Conservation (phyloP, 2,888 invertebrate genomes). For the Drosophila neoperkinsi region DNA sequence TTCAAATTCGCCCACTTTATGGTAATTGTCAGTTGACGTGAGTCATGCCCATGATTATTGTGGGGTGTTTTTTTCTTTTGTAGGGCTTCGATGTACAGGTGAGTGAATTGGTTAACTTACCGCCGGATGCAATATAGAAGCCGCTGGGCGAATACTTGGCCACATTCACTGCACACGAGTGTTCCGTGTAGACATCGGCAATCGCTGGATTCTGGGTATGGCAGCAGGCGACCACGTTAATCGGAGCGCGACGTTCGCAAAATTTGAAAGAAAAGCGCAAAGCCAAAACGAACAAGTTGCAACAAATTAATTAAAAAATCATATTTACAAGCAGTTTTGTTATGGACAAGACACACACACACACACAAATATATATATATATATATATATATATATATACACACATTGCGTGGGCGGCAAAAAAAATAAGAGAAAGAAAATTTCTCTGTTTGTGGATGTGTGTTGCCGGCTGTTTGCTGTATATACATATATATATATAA, state of each 20-base stretch:
- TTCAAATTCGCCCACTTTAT: constrained; percentile 3
- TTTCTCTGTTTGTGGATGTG: constrained; percentile 16
- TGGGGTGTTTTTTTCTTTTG: neutral
- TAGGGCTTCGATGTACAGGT: constrained; percentile 35
- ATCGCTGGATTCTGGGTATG: constrained; percentile 92
- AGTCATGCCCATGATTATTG: constrained; percentile 33
- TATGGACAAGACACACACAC: constrained; percentile 13
- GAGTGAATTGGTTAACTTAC: constrained; percentile 86
- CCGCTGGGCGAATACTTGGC: constrained; percentile 99
- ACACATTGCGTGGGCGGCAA: constrained; percentile 60
- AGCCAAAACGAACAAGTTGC: constrained; percentile 27
- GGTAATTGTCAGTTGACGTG: constrained; percentile 32
- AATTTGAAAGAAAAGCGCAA: constrained; percentile 22
- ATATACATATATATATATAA: constrained; percentile 39
- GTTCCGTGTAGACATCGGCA: constrained; percentile 98
- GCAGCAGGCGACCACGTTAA: constrained; percentile 37
- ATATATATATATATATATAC: constrained; percentile 35
- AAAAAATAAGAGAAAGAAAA: constrained; percentile 37
- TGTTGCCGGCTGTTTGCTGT: constrained; percentile 42
- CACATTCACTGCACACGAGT: constrained; percentile 97
- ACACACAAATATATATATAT: constrained; percentile 36
- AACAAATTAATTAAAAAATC: constrained; percentile 45
- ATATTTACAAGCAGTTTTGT: constrained; percentile 44
- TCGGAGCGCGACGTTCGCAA: constrained; percentile 54
- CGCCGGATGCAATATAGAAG: constrained; percentile 99